Conservation (phyloP, 1,140 invertebrate genomes). For the Sitophilus oryzae region DNA sequence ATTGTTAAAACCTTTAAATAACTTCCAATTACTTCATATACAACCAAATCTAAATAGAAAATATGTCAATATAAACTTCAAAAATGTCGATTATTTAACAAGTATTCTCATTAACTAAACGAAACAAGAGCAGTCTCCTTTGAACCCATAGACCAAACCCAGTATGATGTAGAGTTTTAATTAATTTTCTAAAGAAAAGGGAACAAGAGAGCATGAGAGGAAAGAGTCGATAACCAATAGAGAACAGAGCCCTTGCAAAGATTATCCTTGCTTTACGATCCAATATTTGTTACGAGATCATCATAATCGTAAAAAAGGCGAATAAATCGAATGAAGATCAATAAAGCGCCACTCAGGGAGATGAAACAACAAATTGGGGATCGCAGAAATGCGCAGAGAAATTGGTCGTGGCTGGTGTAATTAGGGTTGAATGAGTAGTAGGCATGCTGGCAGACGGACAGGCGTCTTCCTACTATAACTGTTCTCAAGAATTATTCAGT, state of each 20-base stretch:
- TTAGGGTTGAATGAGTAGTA: not conserved
- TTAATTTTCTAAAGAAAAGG: not conserved
- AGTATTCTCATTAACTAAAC: not conserved
- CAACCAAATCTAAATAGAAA: no score
- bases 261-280: slow-evolving; percentile 3
- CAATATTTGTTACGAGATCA: slow-evolving; percentile 13
- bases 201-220: no score
- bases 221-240: no score
- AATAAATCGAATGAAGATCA: slow-evolving; percentile 22
- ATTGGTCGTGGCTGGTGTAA: slow-evolving; percentile 8
- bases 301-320: slow-evolving; percentile 17
- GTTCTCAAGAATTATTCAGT: no score
- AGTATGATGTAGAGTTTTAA: not conserved
- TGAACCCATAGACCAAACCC: not conserved
- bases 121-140: not conserved
- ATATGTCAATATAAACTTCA: not conserved
- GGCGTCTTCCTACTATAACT: not conserved
- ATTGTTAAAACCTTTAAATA: no score
- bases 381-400: slow-evolving; percentile 18
- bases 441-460: no score
- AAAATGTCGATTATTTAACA: not conserved
- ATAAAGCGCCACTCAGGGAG: slow-evolving; percentile 24
- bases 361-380: slow-evolving; percentile 27
- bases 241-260: no score
- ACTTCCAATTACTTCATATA: no score